These are phyloP conservation scores for Azemiops feae DNA, from an alignment of 2,113 vertebrate genomes.

Conservation along the genomic window DNA sequence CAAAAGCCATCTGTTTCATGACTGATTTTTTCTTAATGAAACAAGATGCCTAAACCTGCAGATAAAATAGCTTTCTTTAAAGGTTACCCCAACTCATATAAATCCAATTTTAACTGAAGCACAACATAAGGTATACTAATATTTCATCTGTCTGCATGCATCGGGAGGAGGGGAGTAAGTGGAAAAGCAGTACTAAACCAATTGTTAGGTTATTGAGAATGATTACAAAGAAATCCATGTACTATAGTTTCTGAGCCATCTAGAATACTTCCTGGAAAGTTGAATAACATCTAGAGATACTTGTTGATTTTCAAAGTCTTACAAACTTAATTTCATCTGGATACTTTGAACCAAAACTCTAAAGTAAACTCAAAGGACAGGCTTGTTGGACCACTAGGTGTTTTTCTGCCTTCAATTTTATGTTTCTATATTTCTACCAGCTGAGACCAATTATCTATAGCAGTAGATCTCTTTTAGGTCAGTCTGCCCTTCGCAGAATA, in stretches of 20 bases:
- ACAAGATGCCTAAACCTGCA: neutral
- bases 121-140: constrained; percentile 4
- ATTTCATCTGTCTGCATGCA: neutral
- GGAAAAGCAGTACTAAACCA: neutral
- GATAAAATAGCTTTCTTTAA: constrained; percentile 17
- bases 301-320: neutral
- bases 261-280: no score
- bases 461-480: neutral
- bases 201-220: neutral
- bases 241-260: neutral
- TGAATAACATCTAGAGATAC: neutral
- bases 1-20: neutral
- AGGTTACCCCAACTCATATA: neutral
- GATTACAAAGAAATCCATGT: neutral
- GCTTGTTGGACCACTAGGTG: no score
- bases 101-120: neutral
- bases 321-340: neutral
- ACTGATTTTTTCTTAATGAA: constrained; percentile 5
- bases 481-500: neutral
- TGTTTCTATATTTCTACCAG: neutral
- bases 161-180: neutral
- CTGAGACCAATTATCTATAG: no score
- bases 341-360: neutral
- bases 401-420: no score
- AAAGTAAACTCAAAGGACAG: no score